phyloP scores from a whole-genome alignment of 37 sponge, comb jelly and placozoan species.

The Geodia barretti region DNA sequence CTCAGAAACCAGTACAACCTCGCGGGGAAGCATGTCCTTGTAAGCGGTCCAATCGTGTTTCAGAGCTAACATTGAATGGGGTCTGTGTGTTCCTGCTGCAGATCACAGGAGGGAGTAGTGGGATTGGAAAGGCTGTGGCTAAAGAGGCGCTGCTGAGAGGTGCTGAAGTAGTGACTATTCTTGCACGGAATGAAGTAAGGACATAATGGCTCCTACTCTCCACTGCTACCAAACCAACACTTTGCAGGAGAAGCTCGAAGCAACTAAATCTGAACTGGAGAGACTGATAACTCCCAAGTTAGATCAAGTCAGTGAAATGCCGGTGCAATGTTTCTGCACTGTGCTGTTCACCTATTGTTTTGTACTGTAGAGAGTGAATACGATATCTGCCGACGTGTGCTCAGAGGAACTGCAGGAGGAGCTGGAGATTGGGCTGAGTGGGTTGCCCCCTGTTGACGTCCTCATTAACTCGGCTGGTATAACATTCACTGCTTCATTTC shows the following conservation, averaged over 20 bases:
- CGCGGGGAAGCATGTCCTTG: slow-evolving; percentile 69
- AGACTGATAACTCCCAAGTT: background rate
- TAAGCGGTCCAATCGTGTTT: background rate
- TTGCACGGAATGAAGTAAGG: slow-evolving; percentile 76
- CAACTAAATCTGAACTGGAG: slow-evolving; percentile 32
- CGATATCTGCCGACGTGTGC: slow-evolving; percentile 61
- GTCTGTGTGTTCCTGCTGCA: background rate
- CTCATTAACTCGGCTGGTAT: slow-evolving; percentile 95
- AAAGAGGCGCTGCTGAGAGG: slow-evolving; percentile 57
- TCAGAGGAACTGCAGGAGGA: background rate
- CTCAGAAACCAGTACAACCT: slow-evolving; percentile 36
- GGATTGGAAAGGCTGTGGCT: slow-evolving; percentile 86
- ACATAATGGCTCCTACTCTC: background rate
- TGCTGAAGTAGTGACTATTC: slow-evolving; percentile 67
- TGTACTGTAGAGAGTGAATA: slow-evolving; percentile 26
- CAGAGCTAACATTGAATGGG: background rate
- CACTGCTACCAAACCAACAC: background rate
- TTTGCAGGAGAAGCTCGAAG: slow-evolving; percentile 11
- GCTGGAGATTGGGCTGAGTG: slow-evolving; percentile 19
- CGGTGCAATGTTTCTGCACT: background rate
- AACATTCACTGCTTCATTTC: slow-evolving; percentile 58
- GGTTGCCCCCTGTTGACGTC: slow-evolving; percentile 76
- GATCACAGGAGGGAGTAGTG: slow-evolving; percentile 93
- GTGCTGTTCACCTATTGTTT: background rate
- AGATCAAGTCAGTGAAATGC: background rate